A percentile compares a stretch with the other conserved stretches of the same genome.
These are phyloP conservation scores for Poeciliopsis presidionis DNA, from an alignment of 2,797 vertebrate species.

Conservation along the genomic window DNA sequence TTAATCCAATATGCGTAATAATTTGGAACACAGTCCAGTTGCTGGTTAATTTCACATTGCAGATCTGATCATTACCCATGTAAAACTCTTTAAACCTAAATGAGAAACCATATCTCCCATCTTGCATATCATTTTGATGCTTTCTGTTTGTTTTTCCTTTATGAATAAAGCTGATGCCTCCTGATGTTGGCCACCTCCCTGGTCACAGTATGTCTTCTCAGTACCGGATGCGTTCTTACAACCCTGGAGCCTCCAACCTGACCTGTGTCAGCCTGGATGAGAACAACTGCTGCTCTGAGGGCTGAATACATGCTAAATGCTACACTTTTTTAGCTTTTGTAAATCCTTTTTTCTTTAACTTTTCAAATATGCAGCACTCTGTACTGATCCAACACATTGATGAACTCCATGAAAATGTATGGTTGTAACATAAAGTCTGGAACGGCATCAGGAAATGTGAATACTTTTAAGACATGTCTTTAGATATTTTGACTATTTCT, in stretches of 20 bases:
- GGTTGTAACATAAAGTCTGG: not conserved
- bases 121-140: not conserved
- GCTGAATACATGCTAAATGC: not conserved
- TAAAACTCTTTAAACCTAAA: no score
- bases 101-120: not conserved
- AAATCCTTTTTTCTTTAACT: not conserved
- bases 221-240: not conserved
- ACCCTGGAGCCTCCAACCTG: not conserved
- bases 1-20: no score
- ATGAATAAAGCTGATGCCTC: not conserved
- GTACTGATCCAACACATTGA: not conserved
- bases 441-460: not conserved
- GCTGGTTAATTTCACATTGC: no score
- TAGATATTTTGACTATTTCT: not conserved
- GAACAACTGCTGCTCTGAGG: not conserved
- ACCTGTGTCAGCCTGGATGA: not conserved
- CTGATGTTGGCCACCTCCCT: not conserved
- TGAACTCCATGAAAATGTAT: not conserved
- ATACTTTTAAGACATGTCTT: not conserved
- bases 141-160: not conserved
- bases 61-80: no score
- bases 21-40: no score
- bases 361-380: not conserved
- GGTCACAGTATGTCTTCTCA: not conserved
- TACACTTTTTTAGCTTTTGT: not conserved